Percentiles rank a stretch among this genome's conserved stretches.
Conservation (phyloP, 2,113 vertebrate genomes). For the Callionymus lyra region DNA sequence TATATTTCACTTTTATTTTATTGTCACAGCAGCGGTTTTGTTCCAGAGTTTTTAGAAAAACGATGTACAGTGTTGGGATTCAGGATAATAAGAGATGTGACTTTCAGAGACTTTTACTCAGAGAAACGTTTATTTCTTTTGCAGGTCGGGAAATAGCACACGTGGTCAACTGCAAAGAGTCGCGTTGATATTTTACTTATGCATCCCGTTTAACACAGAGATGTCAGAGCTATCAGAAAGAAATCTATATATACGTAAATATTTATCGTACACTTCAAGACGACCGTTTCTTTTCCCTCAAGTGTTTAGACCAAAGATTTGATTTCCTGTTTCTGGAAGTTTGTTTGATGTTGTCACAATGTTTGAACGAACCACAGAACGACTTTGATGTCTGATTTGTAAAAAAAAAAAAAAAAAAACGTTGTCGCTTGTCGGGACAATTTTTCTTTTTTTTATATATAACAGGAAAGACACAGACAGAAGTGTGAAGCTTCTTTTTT, state of each 20-base stretch:
- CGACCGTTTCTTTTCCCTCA: conserved; percentile 12
- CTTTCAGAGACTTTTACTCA: conserved; percentile 28
- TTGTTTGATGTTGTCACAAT: conserved; percentile 19
- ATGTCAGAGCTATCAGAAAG: conserved; percentile 23
- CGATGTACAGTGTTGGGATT: conserved; percentile 36
- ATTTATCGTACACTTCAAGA: conserved; percentile 7
- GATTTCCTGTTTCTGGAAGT: conserved; percentile 38
- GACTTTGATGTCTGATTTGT: conserved; percentile 1
- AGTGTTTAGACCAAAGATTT: conserved; percentile 69
- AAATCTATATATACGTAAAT: conserved; percentile 11
- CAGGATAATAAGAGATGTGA: conserved; percentile 24
- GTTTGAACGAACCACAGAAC: conserved; percentile 9
- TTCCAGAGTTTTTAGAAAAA: conserved; percentile 41
- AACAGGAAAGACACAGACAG: conserved; percentile 8
- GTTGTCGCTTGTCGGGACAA: too few species aligned
- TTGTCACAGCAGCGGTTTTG: conserved; percentile 21
- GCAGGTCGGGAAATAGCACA: conserved; percentile 54
- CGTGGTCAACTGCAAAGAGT: conserved; percentile 22
- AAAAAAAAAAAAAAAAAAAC: too few species aligned
- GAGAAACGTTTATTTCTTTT: conserved; percentile 25
- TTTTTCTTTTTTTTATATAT: conserved; percentile 22
- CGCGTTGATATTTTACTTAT: conserved; percentile 12
- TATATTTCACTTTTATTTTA: conserved; percentile 25
- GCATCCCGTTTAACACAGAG: conserved; percentile 15
- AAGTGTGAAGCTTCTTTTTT: conserved; percentile 1